Percentiles rank a stretch among this genome's conserved stretches.
Evolutionary conservation across 2,888 invertebrate genomes (phyloP).

Genomic region (Hemithea aestivaria): DNA sequence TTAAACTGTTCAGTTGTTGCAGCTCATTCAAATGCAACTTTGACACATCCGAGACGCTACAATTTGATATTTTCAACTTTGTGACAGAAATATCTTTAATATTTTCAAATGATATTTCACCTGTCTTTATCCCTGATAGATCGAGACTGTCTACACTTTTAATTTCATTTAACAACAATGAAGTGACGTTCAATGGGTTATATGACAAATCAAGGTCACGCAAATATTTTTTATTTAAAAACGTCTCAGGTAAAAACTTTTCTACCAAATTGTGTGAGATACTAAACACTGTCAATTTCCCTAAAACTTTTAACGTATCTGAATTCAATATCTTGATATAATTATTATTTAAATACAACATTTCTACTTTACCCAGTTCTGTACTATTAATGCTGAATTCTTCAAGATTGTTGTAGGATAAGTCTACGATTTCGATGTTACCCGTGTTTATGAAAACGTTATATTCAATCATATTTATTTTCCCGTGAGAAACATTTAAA

Average conservation of each 20-base stretch:
- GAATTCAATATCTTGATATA: slow-evolving; percentile 34
- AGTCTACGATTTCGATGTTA: slow-evolving; percentile 44
- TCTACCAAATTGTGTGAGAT: slow-evolving; percentile 43
- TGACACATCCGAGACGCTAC: slow-evolving; percentile 37
- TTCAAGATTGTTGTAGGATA: slow-evolving; percentile 49
- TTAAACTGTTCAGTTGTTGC: slow-evolving; percentile 32
- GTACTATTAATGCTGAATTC: slow-evolving; percentile 47
- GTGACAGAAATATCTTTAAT: slow-evolving; percentile 27
- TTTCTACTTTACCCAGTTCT: slow-evolving; percentile 36
- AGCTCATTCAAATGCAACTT: slow-evolving; percentile 35
- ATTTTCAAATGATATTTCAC: slow-evolving; percentile 33
- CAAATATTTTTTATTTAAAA: slow-evolving; percentile 37
- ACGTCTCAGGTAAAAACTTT: slow-evolving; percentile 31
- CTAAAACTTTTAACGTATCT: slow-evolving; percentile 33
- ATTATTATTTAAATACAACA: slow-evolving; percentile 49
- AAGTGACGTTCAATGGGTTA: slow-evolving; percentile 39
- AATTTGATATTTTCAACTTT: slow-evolving; percentile 38
- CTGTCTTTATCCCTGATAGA: slow-evolving; percentile 39
- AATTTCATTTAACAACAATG: slow-evolving; percentile 26
- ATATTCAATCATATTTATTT: slow-evolving; percentile 43
- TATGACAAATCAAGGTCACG: slow-evolving; percentile 47
- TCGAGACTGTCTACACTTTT: slow-evolving; percentile 34
- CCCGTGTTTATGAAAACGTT: slow-evolving; percentile 47
- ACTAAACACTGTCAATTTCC: slow-evolving; percentile 32
- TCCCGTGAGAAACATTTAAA: slow-evolving; percentile 51